These are phyloP conservation scores for Cheilosia scutellata DNA, from an alignment of 2,888 invertebrate species.

Conservation along the genomic window DNA sequence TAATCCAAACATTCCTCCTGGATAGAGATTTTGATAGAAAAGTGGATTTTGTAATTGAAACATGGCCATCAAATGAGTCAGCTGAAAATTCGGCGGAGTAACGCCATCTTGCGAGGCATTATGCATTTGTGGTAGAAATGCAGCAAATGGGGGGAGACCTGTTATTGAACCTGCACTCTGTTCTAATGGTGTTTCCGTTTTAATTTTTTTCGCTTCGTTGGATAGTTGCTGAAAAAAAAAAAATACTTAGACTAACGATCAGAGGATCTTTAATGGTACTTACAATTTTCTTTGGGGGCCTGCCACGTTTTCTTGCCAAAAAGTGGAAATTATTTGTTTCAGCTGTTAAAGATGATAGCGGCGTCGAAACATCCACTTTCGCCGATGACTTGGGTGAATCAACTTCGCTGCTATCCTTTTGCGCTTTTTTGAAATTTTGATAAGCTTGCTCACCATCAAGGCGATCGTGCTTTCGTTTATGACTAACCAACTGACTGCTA, in stretches of 20 bases:
- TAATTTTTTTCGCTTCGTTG: conserved; percentile 32
- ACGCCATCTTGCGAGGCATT: conserved; percentile 77
- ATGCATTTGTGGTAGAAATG: conserved; percentile 79
- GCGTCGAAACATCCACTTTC: conserved; percentile 79
- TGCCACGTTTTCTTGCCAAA: conserved; percentile 82
- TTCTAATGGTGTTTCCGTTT: conserved; percentile 45
- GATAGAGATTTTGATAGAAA: conserved; percentile 83
- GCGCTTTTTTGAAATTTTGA: conserved; percentile 81
- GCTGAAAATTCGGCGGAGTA: conserved; percentile 80
- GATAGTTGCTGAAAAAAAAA: conserved; percentile 50
- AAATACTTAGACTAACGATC: not conserved
- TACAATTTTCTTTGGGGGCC: conserved; percentile 83
- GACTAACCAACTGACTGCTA: conserved; percentile 97
- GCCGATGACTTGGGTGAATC: conserved; percentile 77
- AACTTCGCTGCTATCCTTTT: conserved; percentile 80
- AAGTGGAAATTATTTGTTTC: conserved; percentile 79
- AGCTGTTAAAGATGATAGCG: conserved; percentile 81
- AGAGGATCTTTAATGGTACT: conserved; percentile 56
- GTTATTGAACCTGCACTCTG: conserved; percentile 7
- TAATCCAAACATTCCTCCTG: conserved; percentile 78
- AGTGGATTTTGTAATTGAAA: conserved; percentile 83
- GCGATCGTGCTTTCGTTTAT: conserved; percentile 98
- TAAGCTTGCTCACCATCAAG: conserved; percentile 91
- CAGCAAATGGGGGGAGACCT: conserved; percentile 70
- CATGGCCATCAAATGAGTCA: conserved; percentile 82